phyloP scores from a whole-genome alignment of 2,888 invertebrate species.

The Eupithecia tripunctaria region DNA sequence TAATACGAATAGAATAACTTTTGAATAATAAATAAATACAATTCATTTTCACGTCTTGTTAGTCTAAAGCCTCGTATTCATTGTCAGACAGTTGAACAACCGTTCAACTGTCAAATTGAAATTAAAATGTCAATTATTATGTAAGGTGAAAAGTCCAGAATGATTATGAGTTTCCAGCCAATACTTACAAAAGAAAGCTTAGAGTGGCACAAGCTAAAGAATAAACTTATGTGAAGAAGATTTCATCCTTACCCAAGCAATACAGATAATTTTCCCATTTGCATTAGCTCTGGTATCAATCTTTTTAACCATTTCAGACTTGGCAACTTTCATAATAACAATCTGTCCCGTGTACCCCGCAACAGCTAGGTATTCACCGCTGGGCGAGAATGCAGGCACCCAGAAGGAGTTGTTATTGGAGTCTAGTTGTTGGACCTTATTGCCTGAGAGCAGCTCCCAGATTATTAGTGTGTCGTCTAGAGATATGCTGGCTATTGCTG shows the following conservation, averaged over 20 bases:
- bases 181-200: not conserved
- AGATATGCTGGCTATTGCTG: conserved; percentile 94
- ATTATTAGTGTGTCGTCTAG: conserved; percentile 95
- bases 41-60: too few relatives aligned
- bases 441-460: conserved; percentile 94
- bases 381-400: conserved; percentile 97
- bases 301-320: conserved; percentile 88
- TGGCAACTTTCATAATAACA: conserved; percentile 87
- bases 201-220: not conserved
- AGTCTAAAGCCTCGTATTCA: too few relatives aligned
- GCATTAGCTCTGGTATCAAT: conserved; percentile 89
- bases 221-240: too few relatives aligned
- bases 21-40: too few relatives aligned
- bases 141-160: not conserved
- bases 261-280: conserved; percentile 94
- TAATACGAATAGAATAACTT: too few relatives aligned
- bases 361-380: conserved; percentile 93
- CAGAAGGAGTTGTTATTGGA: conserved; percentile 95
- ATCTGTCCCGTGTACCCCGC: conserved; percentile 97
- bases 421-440: conserved; percentile 91
- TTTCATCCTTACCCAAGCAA: conserved; percentile 92
- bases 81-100: too few relatives aligned
- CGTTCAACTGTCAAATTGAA: too few relatives aligned
- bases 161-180: not conserved
- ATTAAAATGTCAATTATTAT: too few relatives aligned